Evolutionary conservation across 2,113 vertebrate genomes (phyloP), one percentile per base, ranked within the genome.

Genomic region (Psittacara wagleri): DNA sequence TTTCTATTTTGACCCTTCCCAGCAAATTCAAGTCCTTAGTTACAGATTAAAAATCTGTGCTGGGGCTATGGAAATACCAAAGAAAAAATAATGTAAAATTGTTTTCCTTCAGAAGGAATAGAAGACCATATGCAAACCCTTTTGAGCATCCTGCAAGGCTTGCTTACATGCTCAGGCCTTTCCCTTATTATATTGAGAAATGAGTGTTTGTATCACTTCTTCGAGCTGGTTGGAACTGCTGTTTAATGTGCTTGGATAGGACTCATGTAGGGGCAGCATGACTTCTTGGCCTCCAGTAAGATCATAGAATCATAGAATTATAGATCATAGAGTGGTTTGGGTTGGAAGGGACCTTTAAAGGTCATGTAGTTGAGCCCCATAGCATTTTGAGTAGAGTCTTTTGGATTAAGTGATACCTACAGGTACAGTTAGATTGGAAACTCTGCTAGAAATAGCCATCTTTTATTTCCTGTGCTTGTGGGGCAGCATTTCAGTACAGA

Each of bases 1-100:
- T 89, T 94, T 86, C 35, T 92, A 41, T 76, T 85, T 94, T 93
- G 86, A 93, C 77, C 23, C 52, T 92, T 90, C 69, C 73, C 80
- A 94, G 62, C 55, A 84, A 86, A 93, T 69, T 86, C 74, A 72
- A 62, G 15, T 79, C 41, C 52, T 79, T 25, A 13, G 35, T n/a
- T 94, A 41, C 39, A 88, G 94, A 90, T 72, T 69, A 90, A 76
- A 93, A 86, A 83, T 72, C 8, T 94, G 39, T 27, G 66, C 52
- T 68, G 33, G 17, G 66, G 48, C 64, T 88, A 59, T 37, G 66
- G 76, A 94, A 96, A 86, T 94, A 55, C 55, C 76, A 61, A 67
- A 91, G 24, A 86, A 92, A 89, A 94, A 80, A 29, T 18, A 8
- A 39, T 88, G 29, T 69, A 76, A 83, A 83, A 62, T 29, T 66